Evolutionary conservation across 2,888 invertebrate genomes (phyloP), one percentile per base, ranked within the genome.

Genomic region (Gymnoscelis rufifasciata): DNA sequence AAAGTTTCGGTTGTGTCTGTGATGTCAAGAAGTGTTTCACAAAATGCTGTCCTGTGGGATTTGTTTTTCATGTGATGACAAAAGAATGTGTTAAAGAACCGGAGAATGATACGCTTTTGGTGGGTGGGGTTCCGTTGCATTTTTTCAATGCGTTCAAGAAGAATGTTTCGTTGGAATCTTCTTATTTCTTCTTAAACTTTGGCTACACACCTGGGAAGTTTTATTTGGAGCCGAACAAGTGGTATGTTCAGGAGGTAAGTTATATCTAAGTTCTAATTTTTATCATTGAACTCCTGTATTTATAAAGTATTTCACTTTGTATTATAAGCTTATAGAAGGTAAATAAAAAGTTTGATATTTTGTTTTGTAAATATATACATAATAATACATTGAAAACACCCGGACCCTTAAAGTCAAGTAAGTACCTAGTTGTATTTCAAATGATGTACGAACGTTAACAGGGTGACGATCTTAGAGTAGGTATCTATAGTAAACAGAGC

Each of bases 1-100:
- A 50, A 43, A 69, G 52, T 1, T 80, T 69, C 14, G 84, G 82
- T 0, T 86, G 86, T 55, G 46, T 74, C 33, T 86, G 86, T 52
- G 50, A 71, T 44, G n/a, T 66, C 0, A 71, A 54, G 10, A 57
- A 64, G 3, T 86, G 86, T 60, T 65, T 80, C 13, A 56, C 72
- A n/a, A 87, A 87, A 45, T 87, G 87, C 48, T 87, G 87, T 44
- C 69, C 71, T 0, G 7, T 71, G 0, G 80, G 78, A 0, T 59
- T 48, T n/a, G 71, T 72, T 2, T 44, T 59, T 7, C 35, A 47
- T 0, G 36, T 52, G 0, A 58, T 35, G 10, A n/a, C 33, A 0
- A 51, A 26, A 14, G 13, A 19, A 1, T 86, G 83, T 54, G 52
- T 57, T 0, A 47, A 52, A n/a, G 52, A 60, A 15, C 31, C 56